These are phyloP conservation scores for Myiopsitta monachus DNA, from an alignment of 2,113 vertebrate genomes.

Conservation along the genomic window DNA sequence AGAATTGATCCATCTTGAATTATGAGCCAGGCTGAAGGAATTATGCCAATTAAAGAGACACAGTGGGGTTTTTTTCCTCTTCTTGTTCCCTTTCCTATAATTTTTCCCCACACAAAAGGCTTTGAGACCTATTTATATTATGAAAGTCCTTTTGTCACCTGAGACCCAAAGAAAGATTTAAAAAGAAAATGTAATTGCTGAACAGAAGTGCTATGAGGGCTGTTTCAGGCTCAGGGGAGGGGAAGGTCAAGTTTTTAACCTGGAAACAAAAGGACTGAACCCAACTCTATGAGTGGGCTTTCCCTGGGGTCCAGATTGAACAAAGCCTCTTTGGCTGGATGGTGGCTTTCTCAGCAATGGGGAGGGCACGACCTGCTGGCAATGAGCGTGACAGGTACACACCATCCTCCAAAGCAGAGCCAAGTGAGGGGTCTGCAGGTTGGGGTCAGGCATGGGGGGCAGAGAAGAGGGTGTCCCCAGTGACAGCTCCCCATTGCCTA, in stretches of 20 bases:
- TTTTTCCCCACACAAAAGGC: constrained; percentile 26
- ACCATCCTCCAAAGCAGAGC: neutral
- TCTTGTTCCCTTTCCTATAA: neutral
- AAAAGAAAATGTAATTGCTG: constrained; percentile 54
- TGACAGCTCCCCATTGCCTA: neutral
- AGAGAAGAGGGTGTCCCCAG: neutral
- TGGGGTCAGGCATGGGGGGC: neutral
- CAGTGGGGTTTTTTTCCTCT: neutral
- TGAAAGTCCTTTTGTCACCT: constrained; percentile 18
- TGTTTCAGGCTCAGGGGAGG: neutral
- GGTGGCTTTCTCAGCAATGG: neutral
- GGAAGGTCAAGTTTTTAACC: constrained; percentile 62
- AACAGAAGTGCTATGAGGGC: constrained; percentile 22
- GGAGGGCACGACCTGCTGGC: neutral
- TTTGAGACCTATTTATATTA: constrained; percentile 18
- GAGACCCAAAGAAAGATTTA: constrained; percentile 14
- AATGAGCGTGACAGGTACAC: neutral
- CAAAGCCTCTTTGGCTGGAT: constrained; percentile 22
- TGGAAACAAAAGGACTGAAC: constrained; percentile 36
- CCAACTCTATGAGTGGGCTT: neutral
- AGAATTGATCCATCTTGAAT: constrained; percentile 59
- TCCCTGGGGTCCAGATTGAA: neutral
- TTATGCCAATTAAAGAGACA: constrained; percentile 54
- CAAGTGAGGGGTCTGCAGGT: neutral
- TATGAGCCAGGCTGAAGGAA: constrained; percentile 43